Conservation (phyloP, 2,797 vertebrate species). For the Gymnodraco acuticeps region DNA sequence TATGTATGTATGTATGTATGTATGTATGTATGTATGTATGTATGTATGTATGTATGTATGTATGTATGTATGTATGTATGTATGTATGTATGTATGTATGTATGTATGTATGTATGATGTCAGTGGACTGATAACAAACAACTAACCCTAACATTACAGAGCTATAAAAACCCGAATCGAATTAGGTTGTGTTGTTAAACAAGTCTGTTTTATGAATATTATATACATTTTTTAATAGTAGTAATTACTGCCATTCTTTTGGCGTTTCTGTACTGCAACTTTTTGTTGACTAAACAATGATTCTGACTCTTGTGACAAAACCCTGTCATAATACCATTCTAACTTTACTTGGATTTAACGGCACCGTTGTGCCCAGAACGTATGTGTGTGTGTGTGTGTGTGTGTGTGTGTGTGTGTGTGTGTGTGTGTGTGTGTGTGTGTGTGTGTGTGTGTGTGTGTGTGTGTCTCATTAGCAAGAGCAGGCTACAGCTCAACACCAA, state of each 20-base stretch:
- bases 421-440: too few species aligned
- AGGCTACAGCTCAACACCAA: constrained; percentile 23
- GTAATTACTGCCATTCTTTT: background rate
- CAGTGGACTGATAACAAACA: background rate
- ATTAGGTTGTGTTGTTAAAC: background rate
- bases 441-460: background rate
- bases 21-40: too few species aligned
- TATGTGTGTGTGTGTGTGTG: constrained; percentile 12
- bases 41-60: too few species aligned
- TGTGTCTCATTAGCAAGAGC: constrained; percentile 55
- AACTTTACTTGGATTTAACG: constrained; percentile 7
- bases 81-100: too few species aligned
- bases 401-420: too few species aligned
- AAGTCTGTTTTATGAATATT: background rate
- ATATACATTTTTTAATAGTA: too few species aligned
- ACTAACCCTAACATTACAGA: background rate
- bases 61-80: too few species aligned
- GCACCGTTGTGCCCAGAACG: constrained; percentile 11
- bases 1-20: too few species aligned
- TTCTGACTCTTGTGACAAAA: background rate
- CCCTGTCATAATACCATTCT: background rate
- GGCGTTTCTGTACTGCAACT: background rate
- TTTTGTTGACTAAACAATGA: background rate
- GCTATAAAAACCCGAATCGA: background rate
- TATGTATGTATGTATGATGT: too few species aligned